phyloP scores from a whole-genome alignment of 1,140 invertebrate genomes.

The Leptopilina boulardi region DNA sequence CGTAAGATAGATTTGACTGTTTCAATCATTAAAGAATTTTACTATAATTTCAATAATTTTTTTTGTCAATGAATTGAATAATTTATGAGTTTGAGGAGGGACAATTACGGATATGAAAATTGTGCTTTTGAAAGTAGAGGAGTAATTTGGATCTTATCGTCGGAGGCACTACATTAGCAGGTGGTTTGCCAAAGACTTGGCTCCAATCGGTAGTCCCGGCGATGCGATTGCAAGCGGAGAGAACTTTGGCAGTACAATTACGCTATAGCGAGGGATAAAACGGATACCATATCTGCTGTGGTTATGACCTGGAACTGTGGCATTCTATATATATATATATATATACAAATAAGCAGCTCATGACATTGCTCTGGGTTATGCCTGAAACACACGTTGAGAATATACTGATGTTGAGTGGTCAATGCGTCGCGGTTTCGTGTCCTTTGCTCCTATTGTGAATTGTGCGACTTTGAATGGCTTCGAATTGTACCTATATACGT shows the following conservation, averaged over 20 bases:
- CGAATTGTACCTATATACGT: not conserved
- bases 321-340: not conserved
- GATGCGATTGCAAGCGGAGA: constrained; percentile 29
- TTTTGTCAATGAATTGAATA: too few species aligned
- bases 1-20: too few species aligned
- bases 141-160: not conserved
- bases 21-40: too few species aligned
- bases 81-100: too few species aligned
- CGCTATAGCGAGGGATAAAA: constrained; percentile 42
- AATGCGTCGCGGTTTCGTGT: not conserved
- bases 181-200: constrained; percentile 46
- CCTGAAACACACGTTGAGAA: constrained; percentile 42
- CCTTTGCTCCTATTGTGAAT: constrained; percentile 10
- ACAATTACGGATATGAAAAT: not conserved
- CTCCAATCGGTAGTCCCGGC: constrained; percentile 43
- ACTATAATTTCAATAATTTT: too few species aligned
- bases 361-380: constrained; percentile 45
- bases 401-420: constrained; percentile 3
- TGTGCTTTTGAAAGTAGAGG: not conserved
- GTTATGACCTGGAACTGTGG: constrained; percentile 52
- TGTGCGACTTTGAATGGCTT: not conserved
- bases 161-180: constrained; percentile 40
- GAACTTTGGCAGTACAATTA: constrained; percentile 49
- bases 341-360: constrained; percentile 42
- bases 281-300: constrained; percentile 51